Percentiles rank a stretch among this genome's conserved stretches.
Conservation (phyloP, 2,888 invertebrate species). For the Artemia sp. region DNA sequence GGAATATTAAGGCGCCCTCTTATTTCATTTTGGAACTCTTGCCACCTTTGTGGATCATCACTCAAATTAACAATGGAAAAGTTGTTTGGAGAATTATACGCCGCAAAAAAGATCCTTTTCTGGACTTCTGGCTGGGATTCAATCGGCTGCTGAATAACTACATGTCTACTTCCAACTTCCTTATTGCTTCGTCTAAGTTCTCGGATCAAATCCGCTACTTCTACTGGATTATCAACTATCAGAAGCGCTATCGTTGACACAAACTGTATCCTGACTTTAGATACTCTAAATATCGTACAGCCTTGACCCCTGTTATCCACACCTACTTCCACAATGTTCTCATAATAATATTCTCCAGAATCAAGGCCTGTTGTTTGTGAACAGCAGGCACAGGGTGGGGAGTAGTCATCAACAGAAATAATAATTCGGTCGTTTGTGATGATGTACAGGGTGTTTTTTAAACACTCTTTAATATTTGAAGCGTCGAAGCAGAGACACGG, state of each 20-base stretch:
- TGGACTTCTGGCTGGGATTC: background rate
- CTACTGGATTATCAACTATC: background rate
- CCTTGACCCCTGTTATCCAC: background rate
- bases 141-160: background rate
- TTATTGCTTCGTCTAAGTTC: background rate
- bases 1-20: background rate
- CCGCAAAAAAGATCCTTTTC: background rate
- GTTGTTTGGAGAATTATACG: background rate
- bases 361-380: background rate
- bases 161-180: background rate
- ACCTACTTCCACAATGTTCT: constrained; percentile 1
- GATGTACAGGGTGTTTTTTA: background rate
- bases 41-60: background rate
- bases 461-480: background rate
- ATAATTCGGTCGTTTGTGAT: constrained; percentile 1
- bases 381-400: background rate
- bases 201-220: background rate
- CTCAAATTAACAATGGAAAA: background rate
- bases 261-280: background rate
- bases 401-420: background rate
- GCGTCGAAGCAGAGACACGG: background rate
- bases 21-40: background rate
- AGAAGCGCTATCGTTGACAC: background rate
- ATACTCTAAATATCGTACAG: background rate
- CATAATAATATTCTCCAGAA: background rate